A percentile compares a stretch with the other conserved stretches of the same genome.
Evolutionary conservation across 2,888 invertebrate species (phyloP).

Genomic region (Aelia acuminata): DNA sequence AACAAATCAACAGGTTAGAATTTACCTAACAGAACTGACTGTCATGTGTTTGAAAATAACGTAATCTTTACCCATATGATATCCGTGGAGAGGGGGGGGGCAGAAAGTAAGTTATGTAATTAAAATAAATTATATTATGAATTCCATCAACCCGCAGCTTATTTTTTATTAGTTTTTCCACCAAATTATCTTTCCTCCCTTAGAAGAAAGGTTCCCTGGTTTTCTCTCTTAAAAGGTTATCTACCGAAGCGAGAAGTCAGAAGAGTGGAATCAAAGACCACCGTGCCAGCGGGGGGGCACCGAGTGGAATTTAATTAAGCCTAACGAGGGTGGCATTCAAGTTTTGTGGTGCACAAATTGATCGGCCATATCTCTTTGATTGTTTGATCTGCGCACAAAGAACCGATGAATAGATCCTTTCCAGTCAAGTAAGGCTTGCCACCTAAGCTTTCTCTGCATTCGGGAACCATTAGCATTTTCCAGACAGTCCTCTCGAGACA

Average conservation of each 20-base stretch:
- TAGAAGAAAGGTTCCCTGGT: not conserved
- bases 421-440: not conserved
- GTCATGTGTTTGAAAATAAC: too few species aligned
- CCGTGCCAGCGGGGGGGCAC: slow-evolving; percentile 27
- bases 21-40: too few species aligned
- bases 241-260: slow-evolving; percentile 18
- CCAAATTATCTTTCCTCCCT: not conserved
- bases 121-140: not conserved
- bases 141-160: not conserved
- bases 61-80: too few species aligned
- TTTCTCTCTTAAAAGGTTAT: not conserved
- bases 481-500: too few species aligned
- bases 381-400: slow-evolving; percentile 30
- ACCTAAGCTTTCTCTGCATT: not conserved
- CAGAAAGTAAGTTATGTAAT: not conserved
- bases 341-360: slow-evolving; percentile 34
- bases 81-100: too few species aligned
- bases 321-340: slow-evolving; percentile 34
- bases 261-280: slow-evolving; percentile 24
- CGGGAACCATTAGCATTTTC: too few species aligned
- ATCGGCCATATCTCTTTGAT: slow-evolving; percentile 37
- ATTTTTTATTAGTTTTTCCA: not conserved
- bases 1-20: too few species aligned
- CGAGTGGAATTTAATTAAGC: slow-evolving; percentile 43
- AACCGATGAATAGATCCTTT: not conserved